Evolutionary conservation across 2,888 invertebrate species (phyloP), one percentile per base, ranked within the genome.

Genomic region (Netelia melanura): DNA sequence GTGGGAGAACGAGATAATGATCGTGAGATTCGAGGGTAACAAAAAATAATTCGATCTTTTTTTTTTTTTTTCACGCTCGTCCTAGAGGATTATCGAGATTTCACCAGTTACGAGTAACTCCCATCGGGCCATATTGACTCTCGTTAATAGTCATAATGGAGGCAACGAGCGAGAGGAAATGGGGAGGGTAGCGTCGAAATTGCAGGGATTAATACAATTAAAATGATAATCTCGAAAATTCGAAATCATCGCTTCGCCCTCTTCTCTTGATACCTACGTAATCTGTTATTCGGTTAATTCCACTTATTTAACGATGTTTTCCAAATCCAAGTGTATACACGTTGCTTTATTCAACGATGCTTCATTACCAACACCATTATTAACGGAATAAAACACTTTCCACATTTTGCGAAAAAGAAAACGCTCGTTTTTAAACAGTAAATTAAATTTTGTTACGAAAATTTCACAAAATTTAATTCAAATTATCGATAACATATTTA

Each of bases 191-290:
- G 21, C 64, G 30, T 43, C 44, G 75, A 62, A 81, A 81, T 76
- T 76, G 68, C 48, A 21, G 17, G 71, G 71, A 82, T 72, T 82
- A 65, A 38, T 17, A 21, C 54, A 44, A 82, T 77, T 72, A 71
- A 52, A 65, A 56, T 77, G 64, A 65, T 71, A 58, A 77, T 62
- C 71, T 61, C 58, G 21, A 58, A 48, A 56, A 71, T 77, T 58
- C 65, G 38, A 30, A 71, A 6, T 58, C 14, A 68, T 71, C 11
- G 14, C 30, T 64, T 30, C 11, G 9, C 30, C 14, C 9, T 61
- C 6, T 21, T n/a, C 8, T 44, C 5, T 44, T 0, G 58, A 48
- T 10, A 44, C 30, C 23, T 61, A 25, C 14, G n/a, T 58, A 30
- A 30, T 30, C 30, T 25, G 43, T 10, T 61, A 61, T 68, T 58